Evolutionary conservation across 2,113 vertebrate genomes (phyloP), one percentile per base, ranked within the genome.

Genomic region (Oreochromis aureus): DNA sequence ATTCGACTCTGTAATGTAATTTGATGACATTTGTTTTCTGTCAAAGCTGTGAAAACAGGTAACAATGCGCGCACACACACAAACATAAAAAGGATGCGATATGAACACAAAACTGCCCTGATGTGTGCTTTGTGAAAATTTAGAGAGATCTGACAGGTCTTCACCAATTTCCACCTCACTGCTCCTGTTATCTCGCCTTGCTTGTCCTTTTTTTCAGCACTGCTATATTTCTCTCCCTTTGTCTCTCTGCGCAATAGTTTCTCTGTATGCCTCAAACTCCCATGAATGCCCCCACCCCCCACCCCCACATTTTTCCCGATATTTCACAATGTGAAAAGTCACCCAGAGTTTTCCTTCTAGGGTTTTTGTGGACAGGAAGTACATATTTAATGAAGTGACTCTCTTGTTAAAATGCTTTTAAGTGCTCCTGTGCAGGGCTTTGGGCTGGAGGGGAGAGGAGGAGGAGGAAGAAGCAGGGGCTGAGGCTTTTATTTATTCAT

Each of bases 361-460:
- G 93, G 89, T 91, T 93, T 88, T 89, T 89, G 89, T 54, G 78
- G 90, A 95, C 92, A 95, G 94, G 93, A 96, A 96, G 95, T 96
- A 95, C 95, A 97, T 96, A 96, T 97, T 96, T 97, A 97, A 97
- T 97, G 95, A 96, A 96, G 94, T 95, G 94, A 95, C 92, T 95
- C 93, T 95, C 94, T 96, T 96, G 95, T 96, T 95, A 95, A 96
- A 96, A 96, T 92, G 93, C 93, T 96, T 95, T 95, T 96, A 96
- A 96, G 96, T 96, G 96, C 95, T 95, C 93, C 94, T 95, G 95
- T 93, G 89, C 92, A 93, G 91, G 82, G 94, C 94, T 95, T 87
- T 58, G 54, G 95, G 94, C 91, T 89, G 92, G 76, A 90, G 84
- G 90, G 81, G 73, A 87, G 81, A 82, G 80, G 84, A 66, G 61